phyloP scores from a whole-genome alignment of 2,888 invertebrate species.

The Dolichomitus sp. region DNA sequence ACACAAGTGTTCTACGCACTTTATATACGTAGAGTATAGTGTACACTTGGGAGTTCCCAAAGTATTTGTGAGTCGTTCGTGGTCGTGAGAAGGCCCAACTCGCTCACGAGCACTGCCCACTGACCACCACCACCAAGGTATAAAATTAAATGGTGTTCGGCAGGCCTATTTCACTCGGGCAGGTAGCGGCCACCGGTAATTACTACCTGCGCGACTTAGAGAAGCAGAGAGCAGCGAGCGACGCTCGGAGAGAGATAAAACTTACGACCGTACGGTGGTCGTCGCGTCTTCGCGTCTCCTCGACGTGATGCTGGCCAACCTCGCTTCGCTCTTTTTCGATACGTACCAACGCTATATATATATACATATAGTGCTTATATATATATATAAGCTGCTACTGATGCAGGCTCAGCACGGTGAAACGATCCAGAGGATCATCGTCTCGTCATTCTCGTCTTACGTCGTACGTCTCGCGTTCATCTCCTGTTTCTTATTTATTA shows the following conservation, averaged over 20 bases:
- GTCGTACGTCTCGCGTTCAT: slow-evolving; percentile 21
- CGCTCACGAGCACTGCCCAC: slow-evolving; percentile 50
- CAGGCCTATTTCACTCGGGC: slow-evolving; percentile 84
- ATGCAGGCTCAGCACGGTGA: slow-evolving; percentile 11
- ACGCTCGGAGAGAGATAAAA: slow-evolving; percentile 71
- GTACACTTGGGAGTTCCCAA: slow-evolving; percentile 16
- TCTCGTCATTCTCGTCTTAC: slow-evolving; percentile 41
- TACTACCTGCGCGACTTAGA: slow-evolving; percentile 81
- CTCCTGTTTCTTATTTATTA: slow-evolving; percentile 28
- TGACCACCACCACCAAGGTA: slow-evolving; percentile 70
- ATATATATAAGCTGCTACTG: slow-evolving; percentile 15
- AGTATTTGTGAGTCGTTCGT: slow-evolving; percentile 53
- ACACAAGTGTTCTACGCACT: slow-evolving; percentile 29
- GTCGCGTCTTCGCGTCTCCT: slow-evolving; percentile 38
- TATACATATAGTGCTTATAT: slow-evolving; percentile 13
- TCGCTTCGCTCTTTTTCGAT: slow-evolving; percentile 45
- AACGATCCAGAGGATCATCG: slow-evolving; percentile 42
- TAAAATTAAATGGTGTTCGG: slow-evolving; percentile 86
- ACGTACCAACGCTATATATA: slow-evolving; percentile 9
- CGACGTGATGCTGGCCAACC: not conserved
- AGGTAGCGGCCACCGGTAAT: slow-evolving; percentile 86
- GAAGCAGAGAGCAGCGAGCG: slow-evolving; percentile 51
- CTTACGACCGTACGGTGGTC: slow-evolving; percentile 73
- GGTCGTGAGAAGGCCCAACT: slow-evolving; percentile 60
- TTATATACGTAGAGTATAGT: not conserved